Evolutionary conservation across 1,140 invertebrate species (phyloP).

Genomic region (Cataglyphis hispanica): DNA sequence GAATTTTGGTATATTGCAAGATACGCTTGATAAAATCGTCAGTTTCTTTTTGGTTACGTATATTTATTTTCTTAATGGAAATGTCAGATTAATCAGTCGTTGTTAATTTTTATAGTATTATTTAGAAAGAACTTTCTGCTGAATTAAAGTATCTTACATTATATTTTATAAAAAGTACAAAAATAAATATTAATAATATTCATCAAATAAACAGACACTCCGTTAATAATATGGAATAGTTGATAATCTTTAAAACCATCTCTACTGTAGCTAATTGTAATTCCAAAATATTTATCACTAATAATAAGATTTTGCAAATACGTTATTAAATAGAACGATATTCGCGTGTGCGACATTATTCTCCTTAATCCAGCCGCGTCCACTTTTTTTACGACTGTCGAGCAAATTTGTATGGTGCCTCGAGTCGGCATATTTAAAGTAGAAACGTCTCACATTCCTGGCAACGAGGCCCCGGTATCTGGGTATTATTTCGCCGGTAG

Average conservation of each 20-base stretch:
- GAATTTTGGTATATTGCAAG: conserved; percentile 4
- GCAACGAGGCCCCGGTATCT: conserved; percentile 68
- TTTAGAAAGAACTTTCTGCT: neutral
- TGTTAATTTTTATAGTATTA: neutral
- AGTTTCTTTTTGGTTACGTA: neutral
- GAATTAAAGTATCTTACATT: neutral
- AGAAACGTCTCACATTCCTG: conserved; percentile 72
- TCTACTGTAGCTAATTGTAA: neutral
- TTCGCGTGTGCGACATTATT: neutral
- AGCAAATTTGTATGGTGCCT: conserved; percentile 71
- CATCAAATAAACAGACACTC: neutral
- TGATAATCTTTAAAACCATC: neutral
- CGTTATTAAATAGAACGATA: neutral
- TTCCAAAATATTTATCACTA: neutral
- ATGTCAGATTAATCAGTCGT: conserved; percentile 10
- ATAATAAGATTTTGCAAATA: conserved; percentile 22
- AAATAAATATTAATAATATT: neutral
- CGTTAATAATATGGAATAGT: neutral
- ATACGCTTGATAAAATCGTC: neutral
- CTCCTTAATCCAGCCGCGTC: conserved; percentile 21
- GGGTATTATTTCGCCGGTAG: conserved; percentile 75
- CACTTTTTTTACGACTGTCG: conserved; percentile 50
- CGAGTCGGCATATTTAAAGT: conserved; percentile 50
- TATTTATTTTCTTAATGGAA: conserved; percentile 33
- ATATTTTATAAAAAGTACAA: neutral